phyloP scores from a whole-genome alignment of 1,140 invertebrate species.

The Diachasmimorpha longicaudata region DNA sequence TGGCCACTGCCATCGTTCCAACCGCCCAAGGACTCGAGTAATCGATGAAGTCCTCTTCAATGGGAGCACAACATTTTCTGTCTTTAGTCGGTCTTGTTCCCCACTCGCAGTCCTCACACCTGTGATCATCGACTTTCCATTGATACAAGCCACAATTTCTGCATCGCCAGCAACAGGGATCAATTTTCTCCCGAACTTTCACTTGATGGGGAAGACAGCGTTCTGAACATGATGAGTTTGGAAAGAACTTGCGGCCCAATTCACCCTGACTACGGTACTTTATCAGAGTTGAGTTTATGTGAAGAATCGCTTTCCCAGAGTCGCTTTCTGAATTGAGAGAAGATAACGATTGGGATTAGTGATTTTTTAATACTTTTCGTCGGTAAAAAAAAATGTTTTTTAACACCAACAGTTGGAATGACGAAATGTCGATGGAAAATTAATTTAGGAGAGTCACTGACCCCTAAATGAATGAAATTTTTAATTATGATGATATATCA shows the following conservation, averaged over 20 bases:
- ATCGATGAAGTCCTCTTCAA: constrained; percentile 65
- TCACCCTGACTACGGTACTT: constrained; percentile 43
- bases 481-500: too few species aligned
- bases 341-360: not conserved
- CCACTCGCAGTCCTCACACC: constrained; percentile 67
- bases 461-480: too few species aligned
- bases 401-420: too few species aligned
- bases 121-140: constrained; percentile 67
- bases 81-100: constrained; percentile 57
- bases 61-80: constrained; percentile 58
- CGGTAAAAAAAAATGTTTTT: too few species aligned
- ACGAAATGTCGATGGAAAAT: too few species aligned
- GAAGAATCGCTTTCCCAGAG: constrained; percentile 47
- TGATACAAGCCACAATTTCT: constrained; percentile 69
- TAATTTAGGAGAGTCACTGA: too few species aligned
- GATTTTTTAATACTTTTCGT: too few species aligned
- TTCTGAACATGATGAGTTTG: constrained; percentile 58
- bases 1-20: constrained; percentile 61
- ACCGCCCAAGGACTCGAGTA: constrained; percentile 67
- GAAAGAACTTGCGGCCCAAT: constrained; percentile 41
- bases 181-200: constrained; percentile 59
- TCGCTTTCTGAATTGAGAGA: constrained; percentile 47
- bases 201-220: constrained; percentile 59
- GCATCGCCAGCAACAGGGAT: constrained; percentile 70
- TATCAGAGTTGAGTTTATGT: constrained; percentile 47